Evolutionary conservation across 1,140 invertebrate species (phyloP).

Genomic region (Panagrolaimus sp.): DNA sequence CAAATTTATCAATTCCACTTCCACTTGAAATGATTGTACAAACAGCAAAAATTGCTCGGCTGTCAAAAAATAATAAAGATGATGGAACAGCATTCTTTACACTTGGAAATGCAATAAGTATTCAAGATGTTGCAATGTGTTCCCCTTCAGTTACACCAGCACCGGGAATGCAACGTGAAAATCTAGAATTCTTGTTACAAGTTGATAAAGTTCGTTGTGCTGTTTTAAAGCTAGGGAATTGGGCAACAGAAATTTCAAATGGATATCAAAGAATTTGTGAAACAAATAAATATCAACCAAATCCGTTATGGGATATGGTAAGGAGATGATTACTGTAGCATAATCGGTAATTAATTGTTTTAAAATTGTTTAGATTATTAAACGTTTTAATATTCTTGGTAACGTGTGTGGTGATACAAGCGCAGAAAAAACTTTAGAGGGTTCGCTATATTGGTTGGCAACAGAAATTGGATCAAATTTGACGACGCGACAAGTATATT

Average conservation of each 20-base stretch:
- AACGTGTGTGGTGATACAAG: background rate
- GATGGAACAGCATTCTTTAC: background rate
- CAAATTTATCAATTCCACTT: background rate
- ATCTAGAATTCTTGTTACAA: background rate
- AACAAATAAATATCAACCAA: background rate
- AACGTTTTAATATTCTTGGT: background rate
- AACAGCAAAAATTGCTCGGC: background rate
- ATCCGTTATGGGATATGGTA: constrained; percentile 4
- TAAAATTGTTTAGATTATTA: background rate
- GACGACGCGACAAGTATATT: background rate
- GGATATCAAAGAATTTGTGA: background rate
- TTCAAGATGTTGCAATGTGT: background rate
- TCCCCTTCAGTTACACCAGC: background rate
- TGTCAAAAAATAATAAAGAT: background rate
- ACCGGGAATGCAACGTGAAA: background rate
- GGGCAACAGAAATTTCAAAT: background rate
- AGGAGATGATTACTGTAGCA: background rate
- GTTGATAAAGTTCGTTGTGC: background rate
- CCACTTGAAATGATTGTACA: background rate
- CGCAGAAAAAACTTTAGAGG: background rate
- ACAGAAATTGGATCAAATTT: background rate
- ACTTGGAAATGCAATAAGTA: background rate
- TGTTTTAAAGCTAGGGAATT: background rate
- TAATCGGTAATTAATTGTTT: background rate
- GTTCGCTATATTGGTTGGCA: constrained; percentile 5